A percentile compares a stretch with the other conserved stretches of the same genome.
These are phyloP conservation scores for Tenthredo livida DNA, from an alignment of 2,888 invertebrate genomes.

Conservation along the genomic window DNA sequence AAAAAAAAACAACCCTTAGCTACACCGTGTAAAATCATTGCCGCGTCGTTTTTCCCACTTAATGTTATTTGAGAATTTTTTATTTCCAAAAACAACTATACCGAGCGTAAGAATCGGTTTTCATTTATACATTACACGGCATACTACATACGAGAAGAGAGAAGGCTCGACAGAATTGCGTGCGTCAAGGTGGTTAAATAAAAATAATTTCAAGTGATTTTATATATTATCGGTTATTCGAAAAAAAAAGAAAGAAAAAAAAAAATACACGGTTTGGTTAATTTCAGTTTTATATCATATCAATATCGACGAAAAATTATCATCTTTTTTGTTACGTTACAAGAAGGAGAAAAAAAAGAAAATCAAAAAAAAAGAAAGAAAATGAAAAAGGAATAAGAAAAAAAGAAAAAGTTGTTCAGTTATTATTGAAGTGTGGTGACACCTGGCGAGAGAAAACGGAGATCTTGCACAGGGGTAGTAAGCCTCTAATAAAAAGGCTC, in stretches of 20 bases:
- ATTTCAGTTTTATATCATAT: neutral
- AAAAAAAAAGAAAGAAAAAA: neutral
- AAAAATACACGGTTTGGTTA: neutral
- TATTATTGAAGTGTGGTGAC: constrained; percentile 74
- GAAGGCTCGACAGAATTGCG: constrained; percentile 20
- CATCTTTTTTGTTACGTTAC: neutral
- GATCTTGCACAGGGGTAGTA: constrained; percentile 66
- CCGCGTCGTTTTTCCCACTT: neutral
- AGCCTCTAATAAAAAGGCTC: constrained; percentile 32
- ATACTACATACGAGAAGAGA: neutral
- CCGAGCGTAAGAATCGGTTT: neutral
- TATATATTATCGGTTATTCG: neutral
- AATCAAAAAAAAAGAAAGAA: neutral
- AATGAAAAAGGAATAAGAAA: neutral
- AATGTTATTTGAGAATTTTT: neutral
- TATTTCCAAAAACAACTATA: neutral
- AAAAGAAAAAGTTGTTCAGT: constrained; percentile 62
- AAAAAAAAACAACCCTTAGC: no score
- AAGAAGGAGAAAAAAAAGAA: neutral
- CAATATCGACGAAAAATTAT: neutral
- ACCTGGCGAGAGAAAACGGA: constrained; percentile 70
- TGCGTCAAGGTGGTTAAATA: constrained; percentile 24
- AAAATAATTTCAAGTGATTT: constrained; percentile 37
- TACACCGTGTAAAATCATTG: neutral
- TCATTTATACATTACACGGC: neutral